Percentiles rank a stretch among this genome's conserved stretches.
These are phyloP conservation scores for Oostethus manadensis DNA, from an alignment of 2,113 vertebrate species.

Conservation along the genomic window DNA sequence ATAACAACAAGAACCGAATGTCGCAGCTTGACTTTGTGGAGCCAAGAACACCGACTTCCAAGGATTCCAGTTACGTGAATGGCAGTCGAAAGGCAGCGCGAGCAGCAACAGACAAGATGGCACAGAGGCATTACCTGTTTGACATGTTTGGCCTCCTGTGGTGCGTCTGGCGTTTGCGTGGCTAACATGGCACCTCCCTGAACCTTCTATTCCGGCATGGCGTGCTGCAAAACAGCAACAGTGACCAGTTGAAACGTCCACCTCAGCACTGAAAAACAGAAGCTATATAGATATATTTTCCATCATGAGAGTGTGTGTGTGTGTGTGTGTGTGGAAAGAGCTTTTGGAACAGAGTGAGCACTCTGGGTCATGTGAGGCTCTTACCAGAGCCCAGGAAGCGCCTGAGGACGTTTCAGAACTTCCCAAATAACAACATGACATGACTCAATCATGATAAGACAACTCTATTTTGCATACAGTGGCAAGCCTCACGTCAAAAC, in stretches of 20 bases:
- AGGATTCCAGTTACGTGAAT: no score
- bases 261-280: neutral
- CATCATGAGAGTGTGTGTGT: neutral
- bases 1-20: no score
- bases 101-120: neutral
- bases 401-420: neutral
- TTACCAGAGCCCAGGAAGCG: neutral
- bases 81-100: no score
- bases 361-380: neutral
- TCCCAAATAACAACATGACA: neutral
- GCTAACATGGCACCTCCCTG: slow-evolving; percentile 79
- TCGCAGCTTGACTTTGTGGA: no score
- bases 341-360: no score
- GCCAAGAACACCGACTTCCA: no score
- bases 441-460: neutral
- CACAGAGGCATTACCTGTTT: slow-evolving; percentile 70
- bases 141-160: slow-evolving; percentile 72
- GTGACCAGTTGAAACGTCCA: neutral
- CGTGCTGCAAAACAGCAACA: slow-evolving; percentile 55
- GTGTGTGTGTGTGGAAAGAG: neutral
- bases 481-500: neutral
- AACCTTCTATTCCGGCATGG: slow-evolving; percentile 63
- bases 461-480: neutral
- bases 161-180: slow-evolving; percentile 70
- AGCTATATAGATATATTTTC: neutral